Conservation (phyloP, 2,888 invertebrate genomes). For the Amaurobius ferox region DNA sequence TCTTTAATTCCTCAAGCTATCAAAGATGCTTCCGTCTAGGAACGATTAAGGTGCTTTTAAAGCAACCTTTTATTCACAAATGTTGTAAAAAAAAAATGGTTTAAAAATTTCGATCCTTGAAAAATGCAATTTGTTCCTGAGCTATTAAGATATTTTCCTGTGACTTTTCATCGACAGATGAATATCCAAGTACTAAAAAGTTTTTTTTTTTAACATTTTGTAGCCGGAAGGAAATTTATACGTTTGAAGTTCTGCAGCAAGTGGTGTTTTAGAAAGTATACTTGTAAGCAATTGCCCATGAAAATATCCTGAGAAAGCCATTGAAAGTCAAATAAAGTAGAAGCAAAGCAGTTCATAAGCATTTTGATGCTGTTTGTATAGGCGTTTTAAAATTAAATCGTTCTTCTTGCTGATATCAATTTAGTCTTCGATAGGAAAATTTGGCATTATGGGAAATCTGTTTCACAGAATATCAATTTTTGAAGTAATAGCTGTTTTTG, state of each 20-base stretch:
- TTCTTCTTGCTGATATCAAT: too few species aligned
- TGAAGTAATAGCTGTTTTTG: too few species aligned
- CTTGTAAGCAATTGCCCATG: slow-evolving; percentile 38
- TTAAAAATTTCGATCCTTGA: neutral
- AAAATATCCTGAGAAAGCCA: neutral
- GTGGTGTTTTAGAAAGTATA: slow-evolving; percentile 23
- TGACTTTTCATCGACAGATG: neutral
- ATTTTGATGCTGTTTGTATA: neutral
- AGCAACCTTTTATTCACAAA: neutral
- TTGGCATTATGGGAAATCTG: too few species aligned
- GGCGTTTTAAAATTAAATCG: too few species aligned
- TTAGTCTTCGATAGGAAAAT: too few species aligned
- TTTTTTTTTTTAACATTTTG: slow-evolving; percentile 1
- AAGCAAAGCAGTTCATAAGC: neutral
- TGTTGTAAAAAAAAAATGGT: neutral
- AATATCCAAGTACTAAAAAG: neutral
- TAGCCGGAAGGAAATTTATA: neutral
- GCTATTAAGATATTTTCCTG: neutral
- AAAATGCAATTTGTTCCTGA: neutral
- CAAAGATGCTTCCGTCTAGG: neutral
- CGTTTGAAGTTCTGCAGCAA: neutral
- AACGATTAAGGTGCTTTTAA: neutral
- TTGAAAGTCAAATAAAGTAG: neutral
- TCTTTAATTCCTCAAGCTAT: neutral
- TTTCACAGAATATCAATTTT: too few species aligned